Evolutionary conservation across 2,113 vertebrate genomes (phyloP), one percentile per base, ranked within the genome.

Genomic region (Mus pahari): DNA sequence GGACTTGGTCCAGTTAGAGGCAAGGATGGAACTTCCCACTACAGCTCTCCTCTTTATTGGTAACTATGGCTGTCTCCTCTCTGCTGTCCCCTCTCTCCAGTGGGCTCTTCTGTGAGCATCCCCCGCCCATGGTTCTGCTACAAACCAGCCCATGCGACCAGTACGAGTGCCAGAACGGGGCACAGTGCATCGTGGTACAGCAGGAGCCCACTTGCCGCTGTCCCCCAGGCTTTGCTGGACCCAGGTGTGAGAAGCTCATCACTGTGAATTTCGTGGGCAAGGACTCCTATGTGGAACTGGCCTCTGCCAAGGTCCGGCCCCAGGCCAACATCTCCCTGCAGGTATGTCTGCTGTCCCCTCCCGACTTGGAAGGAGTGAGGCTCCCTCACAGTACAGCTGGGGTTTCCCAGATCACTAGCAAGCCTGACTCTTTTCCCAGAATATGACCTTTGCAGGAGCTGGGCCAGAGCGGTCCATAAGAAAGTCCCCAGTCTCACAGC

Each of bases 81-180:
- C 75, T 62, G 16, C 98, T 99, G 99, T 0, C 99, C 90, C 64
- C 55, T 66, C 73, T 66, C 75, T 62, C 17, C 98, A 99, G 99
- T 0, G 99, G 99, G 8, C 98, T 99, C 42, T 99, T 99, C 98
- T 99, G 99, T 17, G 99, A 99, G 98, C 99, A 99, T 60, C 99
- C 99, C 3, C 99, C 99, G 0, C 99, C 99, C 4, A 99, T 99
- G 99, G 99, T 99, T 97, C 98, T 99, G 97, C 99, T 99, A 83
- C 99, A 99, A 98, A 99, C 99, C 3, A 99, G 99, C 97, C 99
- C 99, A 0, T 99, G 99, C 1, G 99, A 99, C 97, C 99, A 99
- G 91, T 99, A 99, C 0, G 99, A 99, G 77, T 99, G 99, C 98
- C 99, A 99, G 98, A 99, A 99, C 0, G 99, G 99, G 1, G 99